Base-by-base conservation (phyloP, 2,888 invertebrate species). In the Agrotis puta region DNA sequence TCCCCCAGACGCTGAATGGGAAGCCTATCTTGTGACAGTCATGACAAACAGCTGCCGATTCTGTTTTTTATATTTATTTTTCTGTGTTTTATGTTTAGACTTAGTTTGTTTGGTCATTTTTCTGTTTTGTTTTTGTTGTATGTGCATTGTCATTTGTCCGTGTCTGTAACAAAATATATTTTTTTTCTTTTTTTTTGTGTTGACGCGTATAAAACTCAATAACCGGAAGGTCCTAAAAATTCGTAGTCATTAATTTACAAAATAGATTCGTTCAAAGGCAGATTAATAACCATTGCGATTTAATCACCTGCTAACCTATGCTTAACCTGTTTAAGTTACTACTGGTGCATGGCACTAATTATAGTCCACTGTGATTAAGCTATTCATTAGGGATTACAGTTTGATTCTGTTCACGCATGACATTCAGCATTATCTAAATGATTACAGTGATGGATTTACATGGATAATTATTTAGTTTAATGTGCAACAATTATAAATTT, bases 351-450 rank as follows among this genome's bases (percentile, higher is more conserved):
- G 5, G 54, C 4, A 61, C 53, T 69, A 78, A 78, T 69, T 74
- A 63, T 20, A 75, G 48, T 20, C 11, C 18, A 48, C 54, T 39
- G 18, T 64, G 64, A 71, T 76, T 67, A 79, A 24, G 24, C 43
- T 57, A 79, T 68, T 71, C 71, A 79, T 71, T 50, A 58, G 47
- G 67, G 75, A 75, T 79, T 79, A 67, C 65, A 11, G 2, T 48
- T 14, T 27, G 58, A 24, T 64, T 67, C 56, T 33, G 50, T 59
- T 65, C 70, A 66, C 50, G 51, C 65, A 50, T 64, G 59, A 64
- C 53, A 22, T 66, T 18, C 27, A 56, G 51, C 18, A n/a, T 11
- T 47, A 16, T n/a, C 27, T 56, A 64, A 77, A 62, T 64, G 64
- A 77, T 59, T 64, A 75, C 39, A 1, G 24, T 56, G 24, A 67